A percentile compares a stretch with the other conserved stretches of the same genome.
These are phyloP conservation scores for Meriones psammophilus DNA, from an alignment of 2,797 vertebrate genomes.

Conservation along the genomic window DNA sequence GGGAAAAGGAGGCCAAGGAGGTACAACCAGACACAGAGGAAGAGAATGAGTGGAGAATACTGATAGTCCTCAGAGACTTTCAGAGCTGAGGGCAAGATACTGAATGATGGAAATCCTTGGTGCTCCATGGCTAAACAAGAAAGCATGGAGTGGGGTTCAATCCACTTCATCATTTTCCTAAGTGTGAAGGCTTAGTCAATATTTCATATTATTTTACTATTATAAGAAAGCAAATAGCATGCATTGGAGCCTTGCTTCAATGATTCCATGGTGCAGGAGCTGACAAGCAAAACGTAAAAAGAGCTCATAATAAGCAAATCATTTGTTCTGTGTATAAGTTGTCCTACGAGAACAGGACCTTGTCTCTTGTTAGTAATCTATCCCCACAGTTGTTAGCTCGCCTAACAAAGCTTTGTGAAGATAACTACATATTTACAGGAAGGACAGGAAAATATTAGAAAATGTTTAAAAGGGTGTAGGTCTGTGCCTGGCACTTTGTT, in stretches of 20 bases:
- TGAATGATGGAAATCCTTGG: background rate
- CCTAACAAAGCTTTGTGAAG: constrained; percentile 11
- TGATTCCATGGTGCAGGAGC: background rate
- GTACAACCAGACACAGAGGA: background rate
- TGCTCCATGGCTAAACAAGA: background rate
- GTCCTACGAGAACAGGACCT: background rate
- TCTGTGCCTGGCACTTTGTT: background rate
- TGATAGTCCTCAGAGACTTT: background rate
- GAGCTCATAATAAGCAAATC: background rate
- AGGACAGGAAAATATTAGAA: background rate
- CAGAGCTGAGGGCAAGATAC: background rate
- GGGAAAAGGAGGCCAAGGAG: background rate
- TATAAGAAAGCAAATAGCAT: background rate
- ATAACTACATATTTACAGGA: background rate
- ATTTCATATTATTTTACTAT: constrained; percentile 37
- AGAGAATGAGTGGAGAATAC: background rate
- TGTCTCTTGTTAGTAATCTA: constrained; percentile 17
- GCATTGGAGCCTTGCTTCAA: constrained; percentile 23
- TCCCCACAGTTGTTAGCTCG: background rate
- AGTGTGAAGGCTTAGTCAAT: background rate
- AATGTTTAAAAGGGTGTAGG: background rate
- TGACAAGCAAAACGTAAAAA: background rate
- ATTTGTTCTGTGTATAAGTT: background rate
- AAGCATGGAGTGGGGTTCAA: background rate
- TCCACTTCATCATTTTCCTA: background rate